Evolutionary conservation across 2,797 vertebrate species (phyloP).

Genomic region (Manis javanica): DNA sequence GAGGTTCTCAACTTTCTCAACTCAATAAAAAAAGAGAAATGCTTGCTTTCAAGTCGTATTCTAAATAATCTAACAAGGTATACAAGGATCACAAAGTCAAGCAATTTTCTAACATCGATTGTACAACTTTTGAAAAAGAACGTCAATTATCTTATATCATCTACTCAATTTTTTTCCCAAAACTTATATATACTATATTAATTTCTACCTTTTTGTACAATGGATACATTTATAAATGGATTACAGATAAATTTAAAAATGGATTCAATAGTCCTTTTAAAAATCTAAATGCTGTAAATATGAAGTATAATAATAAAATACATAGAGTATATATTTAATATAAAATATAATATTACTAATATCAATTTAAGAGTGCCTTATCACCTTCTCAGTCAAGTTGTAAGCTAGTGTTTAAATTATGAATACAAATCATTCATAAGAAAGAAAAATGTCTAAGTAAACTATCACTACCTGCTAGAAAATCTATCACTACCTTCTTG

Average conservation of each 20-base stretch:
- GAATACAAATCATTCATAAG: background rate
- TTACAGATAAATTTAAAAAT: conserved; percentile 15
- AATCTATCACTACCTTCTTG: background rate
- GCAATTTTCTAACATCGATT: background rate
- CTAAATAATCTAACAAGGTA: background rate
- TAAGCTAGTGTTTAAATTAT: conserved; percentile 3
- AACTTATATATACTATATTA: background rate
- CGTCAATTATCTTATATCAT: background rate
- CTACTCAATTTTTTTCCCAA: background rate
- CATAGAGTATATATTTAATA: too few species aligned
- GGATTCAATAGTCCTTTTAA: background rate
- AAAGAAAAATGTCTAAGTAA: background rate
- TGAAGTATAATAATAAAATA: background rate
- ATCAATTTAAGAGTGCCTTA: background rate
- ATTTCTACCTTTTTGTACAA: conserved; percentile 2
- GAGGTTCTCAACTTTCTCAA: too few species aligned
- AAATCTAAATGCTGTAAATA: background rate
- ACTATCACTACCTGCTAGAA: background rate
- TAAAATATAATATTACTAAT: background rate
- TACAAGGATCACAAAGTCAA: conserved; percentile 6
- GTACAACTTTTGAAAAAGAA: background rate
- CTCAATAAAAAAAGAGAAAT: background rate
- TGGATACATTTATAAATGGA: background rate
- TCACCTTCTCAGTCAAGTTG: background rate
- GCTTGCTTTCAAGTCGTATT: background rate